Evolutionary conservation across 1,140 invertebrate species (phyloP), one percentile per base, ranked within the genome.

Genomic region (Galendromus occidentalis): DNA sequence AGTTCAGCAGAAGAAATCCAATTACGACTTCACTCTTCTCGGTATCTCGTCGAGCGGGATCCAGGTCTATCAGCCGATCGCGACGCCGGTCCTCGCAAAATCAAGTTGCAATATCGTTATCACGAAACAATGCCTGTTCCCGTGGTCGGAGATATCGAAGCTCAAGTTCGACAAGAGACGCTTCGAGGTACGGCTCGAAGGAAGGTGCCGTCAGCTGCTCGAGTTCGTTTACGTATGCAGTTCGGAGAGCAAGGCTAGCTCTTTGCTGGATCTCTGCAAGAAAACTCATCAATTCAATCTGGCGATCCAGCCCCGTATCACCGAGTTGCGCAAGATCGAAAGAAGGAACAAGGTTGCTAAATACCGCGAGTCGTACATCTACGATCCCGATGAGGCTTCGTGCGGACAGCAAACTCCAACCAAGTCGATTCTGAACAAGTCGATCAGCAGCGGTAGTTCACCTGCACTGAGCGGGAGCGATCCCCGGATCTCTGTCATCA

Each of bases 271-370:
- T 17, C 79, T 95, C 20, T 95, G 90, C 76, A 84, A 86, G 71
- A 85, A 87, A 69, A 92, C 89, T 7, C 91, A 95, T 78, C 88
- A 92, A 75, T 94, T 94, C 77, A 88, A 87, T 70, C 88, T 94
- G 87, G 86, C 87, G 72, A 84, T 92, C 71, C 85, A 89, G 65
- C 84, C 86, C 18, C 82, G 86, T 70, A 78, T 90, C 29, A 85
- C 80, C 70, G 88, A 91, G 73, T 82, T 87, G 65, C 81, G 83
- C 30, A 80, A 82, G 69, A 80, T 84, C 66, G 84, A 88, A 70
- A 84, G 86, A 73, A 85, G 88, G 80, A 45, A 44, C 75, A 76
- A 68, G 72, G 75, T 65, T 72, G 73, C 59, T 65, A 69, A 73
- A 39, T 78, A 76, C 66, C 71, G 75, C 47, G 77, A 79, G 67